Evolutionary conservation across 2,888 invertebrate species (phyloP), one percentile per base, ranked within the genome.

Genomic region (Parnassius orleans): DNA sequence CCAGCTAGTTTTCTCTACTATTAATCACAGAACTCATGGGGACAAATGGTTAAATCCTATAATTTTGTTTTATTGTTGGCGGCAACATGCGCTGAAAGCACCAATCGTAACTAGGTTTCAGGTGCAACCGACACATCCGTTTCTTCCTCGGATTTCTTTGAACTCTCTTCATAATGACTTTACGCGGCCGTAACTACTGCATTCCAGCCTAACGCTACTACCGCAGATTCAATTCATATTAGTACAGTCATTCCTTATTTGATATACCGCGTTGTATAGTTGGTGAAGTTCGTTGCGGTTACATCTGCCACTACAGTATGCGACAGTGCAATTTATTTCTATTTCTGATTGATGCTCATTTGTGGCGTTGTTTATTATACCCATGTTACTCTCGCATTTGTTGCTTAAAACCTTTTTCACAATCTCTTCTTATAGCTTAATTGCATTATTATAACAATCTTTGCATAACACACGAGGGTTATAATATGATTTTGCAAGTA

Each of bases 21-120:
- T 89, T 87, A 87, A 89, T 87, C 87, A 87, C 84, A 83, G 82
- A 78, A 83, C 83, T 80, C 83, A 84, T 84, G 86, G 81, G 78
- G 85, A 79, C 79, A 75, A 69, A 74, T 72, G 69, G 75, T 71
- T 87, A 86, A 89, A 80, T 84, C 82, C 89, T 89, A 87, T 90
- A 88, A 90, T 90, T 83, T 86, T 71, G 75, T 72, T 73, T 82
- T 78, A 84, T 87, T 86, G 87, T 87, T 85, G 81, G 78, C 79
- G 77, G 81, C 80, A 74, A 73, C 73, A 74, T 74, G 72, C 80
- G 72, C 80, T 81, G 69, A 71, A 68, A 77, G 77, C 75, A 69
- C 72, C 75, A 82, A 73, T 80, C 80, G 78, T 78, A 89, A 87
- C 83, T 87, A 84, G 89, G 89, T 87, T 88, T 90, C 81, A 79